Evolutionary conservation across 2,888 invertebrate species (phyloP).

Genomic region (Coenonympha arcania): DNA sequence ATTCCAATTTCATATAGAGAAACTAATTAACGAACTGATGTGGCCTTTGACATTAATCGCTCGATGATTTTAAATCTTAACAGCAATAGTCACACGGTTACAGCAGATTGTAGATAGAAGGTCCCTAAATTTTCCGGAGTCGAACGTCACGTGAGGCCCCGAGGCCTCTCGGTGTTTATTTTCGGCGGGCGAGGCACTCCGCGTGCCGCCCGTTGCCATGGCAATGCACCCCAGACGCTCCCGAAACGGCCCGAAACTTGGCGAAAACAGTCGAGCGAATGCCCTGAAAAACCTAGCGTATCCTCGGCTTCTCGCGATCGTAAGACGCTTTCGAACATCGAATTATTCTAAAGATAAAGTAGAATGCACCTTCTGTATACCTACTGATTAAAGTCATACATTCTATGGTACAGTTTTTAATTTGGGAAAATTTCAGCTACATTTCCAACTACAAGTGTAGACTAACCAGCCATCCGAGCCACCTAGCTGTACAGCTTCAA

Average conservation of each 20-base stretch:
- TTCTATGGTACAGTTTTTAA: too few species aligned
- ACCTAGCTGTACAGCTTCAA: too few species aligned
- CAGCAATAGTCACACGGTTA: background rate
- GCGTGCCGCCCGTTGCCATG: conserved; percentile 58
- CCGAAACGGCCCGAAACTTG: conserved; percentile 40
- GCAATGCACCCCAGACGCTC: conserved; percentile 64
- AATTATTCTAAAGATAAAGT: too few species aligned
- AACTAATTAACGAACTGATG: too few species aligned
- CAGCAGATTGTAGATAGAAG: conserved; percentile 1
- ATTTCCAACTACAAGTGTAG: too few species aligned
- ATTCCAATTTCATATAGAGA: too few species aligned
- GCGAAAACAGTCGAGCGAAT: conserved; percentile 41
- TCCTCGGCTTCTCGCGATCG: too few species aligned
- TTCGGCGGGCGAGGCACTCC: conserved; percentile 53
- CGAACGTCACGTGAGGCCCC: conserved; percentile 24
- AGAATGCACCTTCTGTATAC: too few species aligned
- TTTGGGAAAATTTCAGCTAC: too few species aligned
- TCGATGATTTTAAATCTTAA: background rate
- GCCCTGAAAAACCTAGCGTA: conserved; percentile 30
- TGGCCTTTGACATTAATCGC: background rate
- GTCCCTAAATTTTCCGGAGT: background rate
- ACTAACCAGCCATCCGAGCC: too few species aligned
- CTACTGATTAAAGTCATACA: too few species aligned
- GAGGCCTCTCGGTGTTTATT: conserved; percentile 54
- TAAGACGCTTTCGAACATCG: too few species aligned